Base-by-base conservation (phyloP, 2,113 vertebrate genomes). In the Pollimyrus isidori region DNA sequence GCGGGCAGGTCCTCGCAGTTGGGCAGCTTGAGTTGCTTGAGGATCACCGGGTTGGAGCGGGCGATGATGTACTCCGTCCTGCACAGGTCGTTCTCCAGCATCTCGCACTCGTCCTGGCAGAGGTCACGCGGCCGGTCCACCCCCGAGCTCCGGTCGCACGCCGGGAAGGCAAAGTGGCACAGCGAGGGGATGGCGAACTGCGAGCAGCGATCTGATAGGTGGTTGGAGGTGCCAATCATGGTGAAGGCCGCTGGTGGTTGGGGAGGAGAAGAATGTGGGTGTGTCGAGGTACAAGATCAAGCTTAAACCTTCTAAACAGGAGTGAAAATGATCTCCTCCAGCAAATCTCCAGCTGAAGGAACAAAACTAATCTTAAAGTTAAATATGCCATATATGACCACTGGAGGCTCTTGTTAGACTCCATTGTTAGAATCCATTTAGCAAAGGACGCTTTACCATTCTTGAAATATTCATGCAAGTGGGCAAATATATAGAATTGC, bases 151-250 rank as follows among this genome's bases (percentile, higher is more conserved):
- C 98, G 97, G 23, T 99, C 98, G 0, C 98, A 99, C n/a, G 98
- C 97, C 0, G 98, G 98, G 94, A 99, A 99, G 92, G 98, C 98
- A 0, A 99, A 99, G 95, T 99, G 98, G 94, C 98, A 99, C 73
- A 99, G 95, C 0, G 98, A 99, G 0, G 98, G 98, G 90, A 99
- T 99, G 90, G 98, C 98, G 0, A 99, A 99, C 96, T 98, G 97
- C 0, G 98, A 99, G 91, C 98, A 99, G 42, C 98, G 98, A 21
- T 99, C 98, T 0, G 98, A 99, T 86, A 99, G 92, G 48, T 99
- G 98, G 92, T 98, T 99, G 92, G 98, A 99, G 0, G 98, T 99
- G 91, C 98, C 98, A 19, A 99, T 99, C 98, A 99, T 99, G 91
- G 98, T 99, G 96, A 99, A 99, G 89, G 98, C 98, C 5, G 98